Evolutionary conservation across 2,113 vertebrate species (phyloP), one percentile per base, ranked within the genome.

Genomic region (Chloroceryle aenea): DNA sequence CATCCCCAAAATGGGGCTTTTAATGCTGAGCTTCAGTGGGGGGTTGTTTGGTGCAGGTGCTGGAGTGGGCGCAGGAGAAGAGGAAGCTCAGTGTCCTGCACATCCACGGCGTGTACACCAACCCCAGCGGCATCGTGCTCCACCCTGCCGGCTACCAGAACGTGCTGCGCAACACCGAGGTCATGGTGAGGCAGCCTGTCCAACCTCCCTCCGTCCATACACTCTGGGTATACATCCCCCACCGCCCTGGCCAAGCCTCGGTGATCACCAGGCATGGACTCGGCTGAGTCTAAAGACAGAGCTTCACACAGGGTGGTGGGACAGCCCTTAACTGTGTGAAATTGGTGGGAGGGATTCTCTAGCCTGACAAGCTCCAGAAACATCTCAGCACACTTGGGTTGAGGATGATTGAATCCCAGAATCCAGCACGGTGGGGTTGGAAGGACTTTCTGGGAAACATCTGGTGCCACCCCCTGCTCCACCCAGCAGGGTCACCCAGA

Each of bases 51-150:
- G 23, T 34, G 14, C 93, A 99, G 99, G 99, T 99, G 84, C 97
- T 99, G 74, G 99, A 99, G 97, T 99, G 99, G 99, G 99, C 99
- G 4, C 99, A 99, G 68, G 99, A 99, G 96, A 99, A 99, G 97
- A 98, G 99, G 95, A 98, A 98, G 88, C 98, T 99, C 61, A 99
- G 99, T 13, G 99, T 99, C n/a, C 95, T 99, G 48, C 99, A 99
- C 66, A 99, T 99, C 95, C 99, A 99, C 4, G 99, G 99, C 0
- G 99, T 99, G 61, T 99, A 99, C 97, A 99, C 99, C 71, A 99
- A 99, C 97, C 99, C 99, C 55, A 98, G 99, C 8, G 99, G 99
- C 59, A 99, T 99, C 14, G 99, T 99, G 27, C 98, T 99, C 72
- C 99, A 99, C 95, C 99, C 99, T 4, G 99, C 99, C 7, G 99